Evolutionary conservation across 2,888 invertebrate species (phyloP).

Genomic region (Leptinotarsa peninsularis): DNA sequence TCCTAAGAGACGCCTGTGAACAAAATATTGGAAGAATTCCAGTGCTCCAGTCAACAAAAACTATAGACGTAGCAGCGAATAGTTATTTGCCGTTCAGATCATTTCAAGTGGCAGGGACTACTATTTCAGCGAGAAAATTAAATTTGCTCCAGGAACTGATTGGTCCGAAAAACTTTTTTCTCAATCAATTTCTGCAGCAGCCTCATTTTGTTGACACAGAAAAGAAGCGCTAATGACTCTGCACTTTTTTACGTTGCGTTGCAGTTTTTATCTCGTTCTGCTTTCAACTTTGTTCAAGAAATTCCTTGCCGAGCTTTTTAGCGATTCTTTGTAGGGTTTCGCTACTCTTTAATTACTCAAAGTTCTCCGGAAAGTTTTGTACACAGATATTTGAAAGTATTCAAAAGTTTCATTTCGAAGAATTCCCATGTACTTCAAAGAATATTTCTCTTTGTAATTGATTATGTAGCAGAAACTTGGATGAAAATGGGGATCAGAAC

Average conservation of each 20-base stretch:
- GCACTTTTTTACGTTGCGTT: slow-evolving; percentile 39
- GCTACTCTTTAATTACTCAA: slow-evolving; percentile 45
- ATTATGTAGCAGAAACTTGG: slow-evolving; percentile 26
- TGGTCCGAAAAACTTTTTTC: slow-evolving; percentile 42
- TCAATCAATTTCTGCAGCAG: slow-evolving; percentile 42
- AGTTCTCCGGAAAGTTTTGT: slow-evolving; percentile 40
- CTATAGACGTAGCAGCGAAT: slow-evolving; percentile 19
- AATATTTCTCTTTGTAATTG: slow-evolving; percentile 37
- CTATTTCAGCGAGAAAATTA: slow-evolving; percentile 30
- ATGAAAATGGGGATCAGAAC: slow-evolving; percentile 32
- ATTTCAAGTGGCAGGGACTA: slow-evolving; percentile 22
- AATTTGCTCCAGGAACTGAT: slow-evolving; percentile 40
- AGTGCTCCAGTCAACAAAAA: slow-evolving; percentile 6
- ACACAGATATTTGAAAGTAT: slow-evolving; percentile 44
- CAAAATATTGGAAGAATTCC: neutral
- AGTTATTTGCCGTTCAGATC: slow-evolving; percentile 34
- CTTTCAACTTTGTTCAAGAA: slow-evolving; percentile 25
- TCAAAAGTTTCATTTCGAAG: slow-evolving; percentile 36
- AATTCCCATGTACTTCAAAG: slow-evolving; percentile 39
- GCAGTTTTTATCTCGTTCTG: slow-evolving; percentile 40
- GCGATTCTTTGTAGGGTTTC: slow-evolving; percentile 43
- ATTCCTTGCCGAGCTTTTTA: slow-evolving; percentile 37
- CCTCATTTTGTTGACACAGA: slow-evolving; percentile 45
- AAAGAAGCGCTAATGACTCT: slow-evolving; percentile 48
- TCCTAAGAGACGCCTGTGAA: neutral